phyloP scores from a whole-genome alignment of 2,113 vertebrate genomes.

The Paramormyrops kingsleyae region DNA sequence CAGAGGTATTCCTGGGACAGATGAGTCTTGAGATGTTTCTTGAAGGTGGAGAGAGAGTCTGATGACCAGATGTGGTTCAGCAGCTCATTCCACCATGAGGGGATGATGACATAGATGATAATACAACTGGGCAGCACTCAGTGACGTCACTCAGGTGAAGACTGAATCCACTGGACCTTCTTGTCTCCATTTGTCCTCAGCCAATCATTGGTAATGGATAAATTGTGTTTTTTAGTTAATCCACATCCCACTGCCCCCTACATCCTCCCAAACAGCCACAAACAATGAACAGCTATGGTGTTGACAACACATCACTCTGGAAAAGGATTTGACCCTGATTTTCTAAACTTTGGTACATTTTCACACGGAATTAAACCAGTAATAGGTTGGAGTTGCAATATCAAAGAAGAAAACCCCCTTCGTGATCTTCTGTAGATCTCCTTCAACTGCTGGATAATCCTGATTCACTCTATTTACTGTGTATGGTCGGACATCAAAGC shows the following conservation, averaged over 20 bases:
- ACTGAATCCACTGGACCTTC: background rate
- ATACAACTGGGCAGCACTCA: background rate
- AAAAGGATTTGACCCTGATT: background rate
- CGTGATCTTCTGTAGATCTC: background rate
- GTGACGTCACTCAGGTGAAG: background rate
- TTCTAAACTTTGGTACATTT: background rate
- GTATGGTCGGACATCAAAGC: too few relatives aligned
- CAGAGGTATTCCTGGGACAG: background rate
- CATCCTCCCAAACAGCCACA: background rate
- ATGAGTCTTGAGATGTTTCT: background rate
- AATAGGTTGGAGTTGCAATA: background rate
- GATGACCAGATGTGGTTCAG: too few relatives aligned
- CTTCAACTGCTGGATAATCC: background rate
- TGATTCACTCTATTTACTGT: background rate
- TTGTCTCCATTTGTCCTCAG: background rate
- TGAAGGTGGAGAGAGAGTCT: background rate
- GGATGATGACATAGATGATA: background rate
- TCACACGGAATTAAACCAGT: background rate
- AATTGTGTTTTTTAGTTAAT: background rate
- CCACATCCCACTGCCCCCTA: background rate
- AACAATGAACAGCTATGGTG: background rate
- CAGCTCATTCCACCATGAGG: background rate
- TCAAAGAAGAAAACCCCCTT: background rate
- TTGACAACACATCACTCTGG: background rate
- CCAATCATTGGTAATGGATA: background rate